These are phyloP conservation scores for Mormyrus hasselquistii DNA, from an alignment of 2,797 vertebrate genomes.

Conservation along the genomic window DNA sequence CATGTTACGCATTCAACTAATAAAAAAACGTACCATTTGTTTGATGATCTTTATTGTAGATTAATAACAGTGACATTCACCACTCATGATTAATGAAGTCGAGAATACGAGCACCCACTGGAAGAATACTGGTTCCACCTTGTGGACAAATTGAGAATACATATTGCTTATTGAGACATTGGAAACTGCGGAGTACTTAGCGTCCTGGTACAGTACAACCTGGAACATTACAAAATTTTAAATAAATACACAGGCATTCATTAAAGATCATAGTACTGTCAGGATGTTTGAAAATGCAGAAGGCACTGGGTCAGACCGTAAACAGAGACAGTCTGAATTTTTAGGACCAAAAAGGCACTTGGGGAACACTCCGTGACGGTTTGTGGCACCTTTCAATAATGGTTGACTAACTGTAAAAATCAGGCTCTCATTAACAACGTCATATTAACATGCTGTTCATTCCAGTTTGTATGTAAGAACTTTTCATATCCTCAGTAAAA, in stretches of 20 bases:
- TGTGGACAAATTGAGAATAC: constrained; percentile 37
- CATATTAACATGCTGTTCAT: constrained; percentile 1
- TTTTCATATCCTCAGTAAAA: background rate
- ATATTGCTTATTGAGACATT: background rate
- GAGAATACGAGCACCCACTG: background rate
- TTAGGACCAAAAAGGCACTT: constrained; percentile 60
- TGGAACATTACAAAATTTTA: background rate
- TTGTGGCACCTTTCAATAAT: constrained; percentile 29
- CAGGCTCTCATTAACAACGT: background rate
- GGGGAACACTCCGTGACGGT: constrained; percentile 22
- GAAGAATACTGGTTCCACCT: constrained; percentile 42
- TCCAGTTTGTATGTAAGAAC: background rate
- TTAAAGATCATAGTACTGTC: background rate
- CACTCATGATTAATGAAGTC: background rate
- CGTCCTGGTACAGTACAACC: background rate
- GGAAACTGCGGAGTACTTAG: background rate
- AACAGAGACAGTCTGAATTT: constrained; percentile 30
- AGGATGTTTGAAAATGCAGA: constrained; percentile 28
- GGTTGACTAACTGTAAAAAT: background rate
- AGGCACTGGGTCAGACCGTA: constrained; percentile 40
- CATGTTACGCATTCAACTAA: background rate
- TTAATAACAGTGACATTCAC: background rate
- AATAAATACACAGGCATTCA: background rate
- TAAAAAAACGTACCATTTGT: background rate
- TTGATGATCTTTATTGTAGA: background rate